These are phyloP conservation scores for Cephalotes varians DNA, from an alignment of 2,888 invertebrate species.

Conservation along the genomic window DNA sequence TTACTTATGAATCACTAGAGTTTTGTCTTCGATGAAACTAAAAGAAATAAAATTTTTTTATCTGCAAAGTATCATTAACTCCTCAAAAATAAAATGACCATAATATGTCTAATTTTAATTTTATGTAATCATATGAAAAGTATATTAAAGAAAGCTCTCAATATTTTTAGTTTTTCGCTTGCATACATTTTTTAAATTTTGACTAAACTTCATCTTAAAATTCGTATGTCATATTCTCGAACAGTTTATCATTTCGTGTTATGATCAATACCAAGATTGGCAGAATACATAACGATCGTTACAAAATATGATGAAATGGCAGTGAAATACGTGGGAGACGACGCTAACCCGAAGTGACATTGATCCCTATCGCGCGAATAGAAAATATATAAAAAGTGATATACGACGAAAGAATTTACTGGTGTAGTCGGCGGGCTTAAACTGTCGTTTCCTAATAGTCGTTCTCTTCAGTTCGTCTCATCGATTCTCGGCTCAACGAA, in stretches of 20 bases:
- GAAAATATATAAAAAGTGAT: constrained; percentile 48
- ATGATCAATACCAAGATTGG: constrained; percentile 27
- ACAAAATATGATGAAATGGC: constrained; percentile 33
- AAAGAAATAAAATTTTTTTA: neutral
- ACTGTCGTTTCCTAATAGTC: constrained; percentile 38
- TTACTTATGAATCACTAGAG: neutral
- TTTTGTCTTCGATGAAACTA: neutral
- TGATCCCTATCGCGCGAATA: constrained; percentile 46
- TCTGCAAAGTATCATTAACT: neutral
- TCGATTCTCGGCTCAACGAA: constrained; percentile 34
- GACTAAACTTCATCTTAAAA: constrained; percentile 3
- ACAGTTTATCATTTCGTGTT: constrained; percentile 4
- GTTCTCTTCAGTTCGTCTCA: constrained; percentile 3
- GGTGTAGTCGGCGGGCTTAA: constrained; percentile 20
- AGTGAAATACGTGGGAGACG: constrained; percentile 30
- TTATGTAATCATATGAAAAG: neutral
- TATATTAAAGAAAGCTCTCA: neutral
- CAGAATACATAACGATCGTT: constrained; percentile 36
- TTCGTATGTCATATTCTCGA: neutral
- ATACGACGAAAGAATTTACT: constrained; percentile 49
- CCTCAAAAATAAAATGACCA: neutral
- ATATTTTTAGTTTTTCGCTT: neutral
- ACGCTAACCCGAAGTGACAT: constrained; percentile 35
- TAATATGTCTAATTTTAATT: neutral
- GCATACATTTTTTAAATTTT: neutral